A percentile compares a stretch with the other conserved stretches of the same genome.
These are phyloP conservation scores for Machaerirhynchus nigripectus DNA, from an alignment of 2,113 vertebrate species.

Conservation along the genomic window DNA sequence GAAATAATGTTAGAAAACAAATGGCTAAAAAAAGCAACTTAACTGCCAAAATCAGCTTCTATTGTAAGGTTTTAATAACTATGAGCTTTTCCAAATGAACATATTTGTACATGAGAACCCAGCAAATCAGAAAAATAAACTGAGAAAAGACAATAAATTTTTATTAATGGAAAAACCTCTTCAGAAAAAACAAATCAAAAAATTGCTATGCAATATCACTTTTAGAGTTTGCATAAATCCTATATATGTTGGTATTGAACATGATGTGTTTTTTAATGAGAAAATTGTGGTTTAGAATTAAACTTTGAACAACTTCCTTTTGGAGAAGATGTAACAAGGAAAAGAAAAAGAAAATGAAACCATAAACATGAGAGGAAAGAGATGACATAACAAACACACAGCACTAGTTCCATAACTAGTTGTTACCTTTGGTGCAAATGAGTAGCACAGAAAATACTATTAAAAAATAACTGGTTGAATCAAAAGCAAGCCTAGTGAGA, in stretches of 20 bases:
- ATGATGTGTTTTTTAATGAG: not conserved
- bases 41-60: not conserved
- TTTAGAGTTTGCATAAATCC: not conserved
- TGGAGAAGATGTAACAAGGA: not conserved
- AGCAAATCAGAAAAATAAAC: not conserved
- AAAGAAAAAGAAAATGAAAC: not conserved
- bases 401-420: not conserved
- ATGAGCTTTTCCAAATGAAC: constrained; percentile 16
- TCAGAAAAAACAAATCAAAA: not conserved
- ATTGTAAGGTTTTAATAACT: not conserved
- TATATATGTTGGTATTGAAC: not conserved
- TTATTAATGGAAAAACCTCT: not conserved
- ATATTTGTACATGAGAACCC: not conserved
- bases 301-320: not conserved
- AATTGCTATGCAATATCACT: rapidly evolving
- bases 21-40: not conserved
- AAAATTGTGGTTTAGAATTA: not conserved
- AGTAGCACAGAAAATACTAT: not conserved
- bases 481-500: not conserved
- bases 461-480: not conserved
- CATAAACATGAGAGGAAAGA: not conserved
- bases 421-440: not conserved
- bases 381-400: not conserved
- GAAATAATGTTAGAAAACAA: not conserved
- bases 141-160: not conserved